Percentiles rank a stretch among this genome's conserved stretches.
These are phyloP conservation scores for Amphipyra tragopoginis DNA, from an alignment of 2,888 invertebrate species.

Conservation along the genomic window DNA sequence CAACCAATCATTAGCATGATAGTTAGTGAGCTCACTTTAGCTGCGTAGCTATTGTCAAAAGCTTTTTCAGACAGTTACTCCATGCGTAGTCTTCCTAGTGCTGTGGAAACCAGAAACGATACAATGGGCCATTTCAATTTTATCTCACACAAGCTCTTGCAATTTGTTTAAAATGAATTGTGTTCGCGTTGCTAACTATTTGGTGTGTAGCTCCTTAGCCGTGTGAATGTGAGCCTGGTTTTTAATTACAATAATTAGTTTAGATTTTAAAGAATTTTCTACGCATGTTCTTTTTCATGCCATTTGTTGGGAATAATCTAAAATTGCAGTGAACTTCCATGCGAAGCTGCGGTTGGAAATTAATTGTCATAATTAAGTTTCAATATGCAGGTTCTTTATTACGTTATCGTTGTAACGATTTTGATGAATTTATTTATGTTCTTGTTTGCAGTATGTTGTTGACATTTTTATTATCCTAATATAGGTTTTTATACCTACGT, in stretches of 20 bases:
- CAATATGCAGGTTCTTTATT: no score
- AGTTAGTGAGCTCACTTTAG: slow-evolving; percentile 28
- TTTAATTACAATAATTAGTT: slow-evolving; percentile 49
- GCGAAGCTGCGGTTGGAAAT: no score
- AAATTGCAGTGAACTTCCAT: no score
- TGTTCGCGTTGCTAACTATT: slow-evolving; percentile 62
- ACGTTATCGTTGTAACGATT: no score
- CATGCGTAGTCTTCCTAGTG: slow-evolving; percentile 66
- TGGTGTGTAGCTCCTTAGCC: slow-evolving; percentile 57
- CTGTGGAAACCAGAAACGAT: slow-evolving; percentile 77
- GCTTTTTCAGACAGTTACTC: slow-evolving; percentile 53
- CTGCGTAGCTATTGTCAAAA: slow-evolving; percentile 52
- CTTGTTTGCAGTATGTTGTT: no score
- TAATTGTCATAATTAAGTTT: no score
- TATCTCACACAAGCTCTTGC: slow-evolving; percentile 72
- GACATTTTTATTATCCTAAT: no score
- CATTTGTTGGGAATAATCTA: not conserved
- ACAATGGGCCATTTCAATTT: slow-evolving; percentile 74
- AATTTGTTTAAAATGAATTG: slow-evolving; percentile 73
- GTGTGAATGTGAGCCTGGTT: slow-evolving; percentile 57
- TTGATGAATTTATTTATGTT: no score
- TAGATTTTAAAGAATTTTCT: slow-evolving; percentile 21
- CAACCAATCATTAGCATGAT: slow-evolving; percentile 39
- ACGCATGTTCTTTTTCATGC: slow-evolving; percentile 3
- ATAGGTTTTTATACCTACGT: no score